phyloP scores from a whole-genome alignment of 2,888 invertebrate species.

The Acanthosepion esculentum region DNA sequence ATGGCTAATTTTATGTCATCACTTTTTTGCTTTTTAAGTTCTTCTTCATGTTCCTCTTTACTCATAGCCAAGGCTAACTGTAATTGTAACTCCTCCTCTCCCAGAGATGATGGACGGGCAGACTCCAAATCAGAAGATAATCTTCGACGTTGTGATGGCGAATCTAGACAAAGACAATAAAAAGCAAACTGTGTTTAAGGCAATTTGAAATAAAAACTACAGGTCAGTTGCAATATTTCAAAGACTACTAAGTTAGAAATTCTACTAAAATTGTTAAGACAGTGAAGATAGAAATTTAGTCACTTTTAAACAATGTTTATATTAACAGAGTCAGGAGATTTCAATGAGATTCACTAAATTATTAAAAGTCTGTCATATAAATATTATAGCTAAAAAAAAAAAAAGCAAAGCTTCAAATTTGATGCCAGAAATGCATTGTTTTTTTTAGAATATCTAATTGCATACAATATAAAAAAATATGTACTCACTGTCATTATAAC shows the following conservation, averaged over 20 bases:
- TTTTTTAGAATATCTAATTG: no score
- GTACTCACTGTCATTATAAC: slow-evolving; percentile 57
- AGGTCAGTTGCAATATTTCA: not conserved
- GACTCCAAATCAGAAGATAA: slow-evolving; percentile 84
- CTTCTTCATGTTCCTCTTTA: slow-evolving; percentile 97
- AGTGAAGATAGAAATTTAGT: not conserved
- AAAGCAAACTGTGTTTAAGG: not conserved
- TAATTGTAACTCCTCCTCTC: slow-evolving; percentile 97
- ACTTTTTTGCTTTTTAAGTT: slow-evolving; percentile 92
- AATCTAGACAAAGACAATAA: slow-evolving; percentile 43
- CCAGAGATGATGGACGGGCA: slow-evolving; percentile 95
- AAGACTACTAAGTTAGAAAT: not conserved
- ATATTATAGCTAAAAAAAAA: not conserved
- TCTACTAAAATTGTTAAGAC: not conserved
- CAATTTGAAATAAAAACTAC: not conserved
- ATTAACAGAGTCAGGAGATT: not conserved
- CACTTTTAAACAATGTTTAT: not conserved
- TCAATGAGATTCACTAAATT: not conserved
- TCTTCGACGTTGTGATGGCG: slow-evolving; percentile 55
- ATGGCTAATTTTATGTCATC: slow-evolving; percentile 97
- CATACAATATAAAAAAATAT: not conserved
- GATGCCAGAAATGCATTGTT: no score
- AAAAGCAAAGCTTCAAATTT: no score
- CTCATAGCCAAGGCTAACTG: slow-evolving; percentile 99
- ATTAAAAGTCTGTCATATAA: no score